Conservation (phyloP, 1,140 invertebrate species). For the Lepidurus couesii region DNA sequence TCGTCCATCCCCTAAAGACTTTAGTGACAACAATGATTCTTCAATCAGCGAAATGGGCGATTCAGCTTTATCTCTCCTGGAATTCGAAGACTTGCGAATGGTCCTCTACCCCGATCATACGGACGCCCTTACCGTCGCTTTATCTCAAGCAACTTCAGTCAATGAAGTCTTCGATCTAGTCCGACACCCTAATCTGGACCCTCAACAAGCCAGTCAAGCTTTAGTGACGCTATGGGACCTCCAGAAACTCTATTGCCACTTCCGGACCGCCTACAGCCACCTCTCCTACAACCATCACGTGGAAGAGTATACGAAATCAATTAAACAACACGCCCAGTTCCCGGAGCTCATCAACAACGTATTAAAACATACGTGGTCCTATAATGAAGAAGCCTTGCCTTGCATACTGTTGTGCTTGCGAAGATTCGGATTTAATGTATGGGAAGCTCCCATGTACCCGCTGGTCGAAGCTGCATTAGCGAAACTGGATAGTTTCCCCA, state of each 20-base stretch:
- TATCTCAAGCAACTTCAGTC: conserved; percentile 15
- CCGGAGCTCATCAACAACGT: conserved; percentile 32
- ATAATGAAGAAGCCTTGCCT: conserved; percentile 37
- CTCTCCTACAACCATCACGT: conserved; percentile 20
- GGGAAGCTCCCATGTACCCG: conserved; percentile 22
- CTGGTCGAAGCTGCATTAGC: conserved; percentile 34
- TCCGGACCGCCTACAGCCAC: conserved; percentile 31
- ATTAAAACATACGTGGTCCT: conserved; percentile 20
- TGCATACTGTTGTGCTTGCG: conserved; percentile 35
- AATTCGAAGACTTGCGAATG: conserved; percentile 5
- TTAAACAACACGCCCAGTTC: conserved; percentile 35
- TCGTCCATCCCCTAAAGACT: neutral
- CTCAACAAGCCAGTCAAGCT: conserved; percentile 37
- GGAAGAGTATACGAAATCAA: conserved; percentile 26
- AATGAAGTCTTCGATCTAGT: conserved; percentile 25
- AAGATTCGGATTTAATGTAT: conserved; percentile 33
- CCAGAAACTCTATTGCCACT: conserved; percentile 37
- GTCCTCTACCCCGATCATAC: conserved; percentile 27
- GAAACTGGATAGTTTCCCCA: conserved; percentile 28
- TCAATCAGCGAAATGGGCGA: neutral
- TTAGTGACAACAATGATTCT: neutral
- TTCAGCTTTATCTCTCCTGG: neutral
- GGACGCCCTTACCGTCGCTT: neutral
- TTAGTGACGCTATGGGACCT: conserved; percentile 38
- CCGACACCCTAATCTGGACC: neutral